Evolutionary conservation across 2,888 invertebrate species (phyloP).

Genomic region (Tubulanus polymorphus): DNA sequence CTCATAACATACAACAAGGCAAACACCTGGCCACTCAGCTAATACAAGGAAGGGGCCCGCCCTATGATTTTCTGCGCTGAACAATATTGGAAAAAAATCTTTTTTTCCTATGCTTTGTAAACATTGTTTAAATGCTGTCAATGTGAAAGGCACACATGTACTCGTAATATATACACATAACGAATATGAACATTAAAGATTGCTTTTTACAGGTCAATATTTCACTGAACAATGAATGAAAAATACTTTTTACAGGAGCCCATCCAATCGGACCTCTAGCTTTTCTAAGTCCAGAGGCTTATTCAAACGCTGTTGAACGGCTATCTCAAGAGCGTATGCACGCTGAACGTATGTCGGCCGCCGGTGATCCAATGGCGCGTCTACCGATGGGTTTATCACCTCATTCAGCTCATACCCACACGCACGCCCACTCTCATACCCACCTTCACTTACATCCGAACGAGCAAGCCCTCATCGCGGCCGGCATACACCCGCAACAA

Average conservation of each 20-base stretch:
- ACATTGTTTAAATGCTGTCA: not conserved
- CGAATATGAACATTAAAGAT: no score
- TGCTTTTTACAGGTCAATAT: no score
- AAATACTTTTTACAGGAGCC: conserved; percentile 4
- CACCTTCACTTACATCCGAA: conserved; percentile 67
- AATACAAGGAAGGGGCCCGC: no score
- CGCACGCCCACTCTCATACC: conserved; percentile 86
- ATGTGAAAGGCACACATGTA: no score
- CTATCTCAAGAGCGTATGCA: conserved; percentile 63
- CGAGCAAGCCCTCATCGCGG: conserved; percentile 18
- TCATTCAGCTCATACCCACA: conserved; percentile 70
- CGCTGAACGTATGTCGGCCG: conserved; percentile 61
- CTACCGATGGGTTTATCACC: conserved; percentile 72
- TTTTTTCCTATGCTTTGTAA: no score
- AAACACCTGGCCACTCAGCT: no score
- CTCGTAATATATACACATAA: no score
- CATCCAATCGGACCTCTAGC: not conserved
- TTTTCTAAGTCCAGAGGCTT: conserved; percentile 12
- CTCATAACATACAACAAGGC: no score
- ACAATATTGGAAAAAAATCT: no score
- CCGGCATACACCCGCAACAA: conserved; percentile 5
- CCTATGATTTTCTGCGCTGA: no score
- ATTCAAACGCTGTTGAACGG: conserved; percentile 38
- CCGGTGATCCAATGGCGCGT: conserved; percentile 84
- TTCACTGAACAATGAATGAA: not conserved